These are phyloP conservation scores for Scytalopus superciliaris DNA, from an alignment of 2,113 vertebrate genomes.

Conservation along the genomic window DNA sequence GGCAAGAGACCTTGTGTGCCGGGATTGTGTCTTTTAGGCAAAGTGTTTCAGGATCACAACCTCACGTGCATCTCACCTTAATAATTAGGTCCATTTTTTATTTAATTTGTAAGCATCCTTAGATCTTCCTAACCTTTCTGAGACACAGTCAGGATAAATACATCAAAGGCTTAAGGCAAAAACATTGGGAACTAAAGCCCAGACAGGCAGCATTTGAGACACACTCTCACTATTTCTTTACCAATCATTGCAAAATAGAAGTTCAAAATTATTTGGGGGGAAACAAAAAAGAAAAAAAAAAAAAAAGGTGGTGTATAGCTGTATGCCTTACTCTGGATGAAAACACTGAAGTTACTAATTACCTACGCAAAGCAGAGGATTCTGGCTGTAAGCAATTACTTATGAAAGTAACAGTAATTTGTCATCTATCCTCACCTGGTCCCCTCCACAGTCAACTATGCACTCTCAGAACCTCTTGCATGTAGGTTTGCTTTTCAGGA, in stretches of 20 bases:
- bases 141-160: neutral
- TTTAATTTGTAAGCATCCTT: neutral
- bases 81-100: neutral
- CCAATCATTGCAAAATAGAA: neutral
- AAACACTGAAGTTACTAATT: neutral
- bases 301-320: neutral
- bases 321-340: neutral
- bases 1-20: neutral
- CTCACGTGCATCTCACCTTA: neutral
- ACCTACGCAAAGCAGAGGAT: neutral
- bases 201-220: neutral
- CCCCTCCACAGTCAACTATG: neutral
- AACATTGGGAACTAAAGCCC: neutral
- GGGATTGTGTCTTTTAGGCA: neutral
- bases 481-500: constrained; percentile 1
- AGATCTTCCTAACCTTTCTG: neutral
- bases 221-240: neutral
- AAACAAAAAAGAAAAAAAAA: too few relatives aligned
- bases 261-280: neutral
- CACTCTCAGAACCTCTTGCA: neutral
- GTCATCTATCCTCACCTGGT: neutral
- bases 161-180: neutral
- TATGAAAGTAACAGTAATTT: constrained; percentile 6
- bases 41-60: neutral
- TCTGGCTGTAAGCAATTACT: constrained; percentile 8